Percentiles rank a stretch among this genome's conserved stretches.
Evolutionary conservation across 1,140 invertebrate genomes (phyloP).

Genomic region (Heliconius hermathena): DNA sequence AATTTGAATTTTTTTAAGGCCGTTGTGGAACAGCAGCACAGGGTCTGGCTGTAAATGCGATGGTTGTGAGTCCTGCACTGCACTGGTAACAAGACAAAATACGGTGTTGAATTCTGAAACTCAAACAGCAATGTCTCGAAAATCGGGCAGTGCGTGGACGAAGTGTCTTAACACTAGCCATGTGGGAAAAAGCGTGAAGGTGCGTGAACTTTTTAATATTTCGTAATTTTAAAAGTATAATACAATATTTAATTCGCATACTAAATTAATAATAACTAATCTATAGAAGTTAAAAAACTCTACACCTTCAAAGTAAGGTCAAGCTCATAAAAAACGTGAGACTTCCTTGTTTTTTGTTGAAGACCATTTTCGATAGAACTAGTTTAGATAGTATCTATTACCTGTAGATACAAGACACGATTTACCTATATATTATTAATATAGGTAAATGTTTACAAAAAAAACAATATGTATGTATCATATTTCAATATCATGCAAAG

Average conservation of each 20-base stretch:
- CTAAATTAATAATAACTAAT: not conserved
- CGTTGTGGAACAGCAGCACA: too few relatives aligned
- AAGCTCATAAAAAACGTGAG: slow-evolving; percentile 19
- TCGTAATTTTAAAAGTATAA: not conserved
- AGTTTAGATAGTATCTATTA: slow-evolving; percentile 8
- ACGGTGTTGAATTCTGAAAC: too few relatives aligned
- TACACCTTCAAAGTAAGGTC: slow-evolving; percentile 23
- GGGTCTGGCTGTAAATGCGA: too few relatives aligned
- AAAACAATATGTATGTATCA: not conserved
- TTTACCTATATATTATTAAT: not conserved
- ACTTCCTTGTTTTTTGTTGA: slow-evolving; percentile 36
- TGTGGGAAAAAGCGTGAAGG: too few relatives aligned
- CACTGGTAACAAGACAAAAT: too few relatives aligned
- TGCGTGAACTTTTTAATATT: too few relatives aligned
- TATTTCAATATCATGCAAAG: not conserved
- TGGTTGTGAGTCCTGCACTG: too few relatives aligned
- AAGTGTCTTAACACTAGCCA: too few relatives aligned
- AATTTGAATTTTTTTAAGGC: too few relatives aligned
- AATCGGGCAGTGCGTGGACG: too few relatives aligned
- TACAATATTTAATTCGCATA: not conserved
- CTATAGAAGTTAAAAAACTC: not conserved
- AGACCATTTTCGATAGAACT: slow-evolving; percentile 4
- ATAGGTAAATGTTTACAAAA: not conserved
- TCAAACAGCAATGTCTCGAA: too few relatives aligned
- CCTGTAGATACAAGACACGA: not conserved